Evolutionary conservation across 2,113 vertebrate species (phyloP), one percentile per base, ranked within the genome.

Genomic region (Zeus faber): DNA sequence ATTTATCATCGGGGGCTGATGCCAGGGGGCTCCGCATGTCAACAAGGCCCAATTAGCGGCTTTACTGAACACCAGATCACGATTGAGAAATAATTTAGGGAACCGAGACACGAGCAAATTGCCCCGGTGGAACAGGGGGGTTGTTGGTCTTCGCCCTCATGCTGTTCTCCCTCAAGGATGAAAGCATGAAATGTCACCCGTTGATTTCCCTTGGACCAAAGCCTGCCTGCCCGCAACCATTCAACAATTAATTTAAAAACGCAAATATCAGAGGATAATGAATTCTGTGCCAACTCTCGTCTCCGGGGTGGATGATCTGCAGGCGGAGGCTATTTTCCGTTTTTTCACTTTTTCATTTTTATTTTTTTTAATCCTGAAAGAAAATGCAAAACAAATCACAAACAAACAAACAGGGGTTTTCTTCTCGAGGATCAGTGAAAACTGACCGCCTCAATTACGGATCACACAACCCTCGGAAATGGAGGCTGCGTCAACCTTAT

Each of bases 261-360:
- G 60, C 49, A 64, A 78, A 74, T 63, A 63, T 53, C 49, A 54
- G 55, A 37, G 47, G 39, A 45, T 61, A 67, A 54, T 57, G 48
- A 54, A 24, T 49, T 58, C 49, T 21, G 49, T 44, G n/a, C n/a
- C 16, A 26, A 2, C 17, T 17, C 44, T 41, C 45, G 16, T 16
- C n/a, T 20, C 5, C 43, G 11, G 10, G 21, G 9, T 39, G 20
- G 23, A 21, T 39, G 20, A 39, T 18, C 11, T 51, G n/a, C n/a
- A n/a, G n/a, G n/a, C n/a, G n/a, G n/a, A n/a, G n/a, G n/a, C n/a
- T n/a, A n/a, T n/a, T n/a, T n/a, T n/a, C n/a, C n/a, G n/a, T n/a
- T n/a, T n/a, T n/a, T n/a, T n/a, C n/a, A n/a, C n/a, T n/a, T n/a
- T n/a, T n/a, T n/a, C n/a, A n/a, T n/a, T n/a, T n/a, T n/a, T n/a